Percentiles rank a stretch among this genome's conserved stretches.
These are phyloP conservation scores for Jacana jacana DNA, from an alignment of 2,113 vertebrate species.

Conservation along the genomic window DNA sequence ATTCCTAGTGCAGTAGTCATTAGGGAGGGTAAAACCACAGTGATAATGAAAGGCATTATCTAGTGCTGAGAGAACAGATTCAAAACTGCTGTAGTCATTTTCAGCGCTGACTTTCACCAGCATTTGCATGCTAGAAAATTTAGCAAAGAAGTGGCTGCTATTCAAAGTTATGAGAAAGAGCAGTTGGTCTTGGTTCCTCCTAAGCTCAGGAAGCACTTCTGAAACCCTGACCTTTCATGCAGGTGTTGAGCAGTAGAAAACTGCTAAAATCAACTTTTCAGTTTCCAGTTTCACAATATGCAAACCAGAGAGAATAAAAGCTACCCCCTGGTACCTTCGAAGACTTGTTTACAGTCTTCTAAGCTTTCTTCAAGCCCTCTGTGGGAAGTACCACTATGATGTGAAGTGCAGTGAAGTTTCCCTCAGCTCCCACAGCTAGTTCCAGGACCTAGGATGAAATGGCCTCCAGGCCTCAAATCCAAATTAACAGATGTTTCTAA, in stretches of 20 bases:
- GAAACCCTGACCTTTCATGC: neutral
- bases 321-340: neutral
- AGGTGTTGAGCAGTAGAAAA: neutral
- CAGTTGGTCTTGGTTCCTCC: neutral
- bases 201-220: rapidly evolving
- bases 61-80: neutral
- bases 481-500: neutral
- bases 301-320: neutral
- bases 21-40: conserved; percentile 1
- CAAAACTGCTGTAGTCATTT: neutral
- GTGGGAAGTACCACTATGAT: rapidly evolving
- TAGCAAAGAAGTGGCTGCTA: neutral
- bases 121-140: neutral
- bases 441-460: neutral
- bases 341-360: neutral
- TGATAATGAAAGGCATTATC: neutral
- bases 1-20: neutral
- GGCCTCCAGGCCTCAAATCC: neutral
- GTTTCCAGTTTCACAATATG: neutral
- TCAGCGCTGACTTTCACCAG: neutral
- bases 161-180: neutral
- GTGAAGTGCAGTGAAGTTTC: neutral
- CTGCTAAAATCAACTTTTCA: neutral
- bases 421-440: neutral
- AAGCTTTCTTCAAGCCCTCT: neutral